Conservation (phyloP, 64 coral and sea anemone genomes). For the Dendrophyllia cribrosa region DNA sequence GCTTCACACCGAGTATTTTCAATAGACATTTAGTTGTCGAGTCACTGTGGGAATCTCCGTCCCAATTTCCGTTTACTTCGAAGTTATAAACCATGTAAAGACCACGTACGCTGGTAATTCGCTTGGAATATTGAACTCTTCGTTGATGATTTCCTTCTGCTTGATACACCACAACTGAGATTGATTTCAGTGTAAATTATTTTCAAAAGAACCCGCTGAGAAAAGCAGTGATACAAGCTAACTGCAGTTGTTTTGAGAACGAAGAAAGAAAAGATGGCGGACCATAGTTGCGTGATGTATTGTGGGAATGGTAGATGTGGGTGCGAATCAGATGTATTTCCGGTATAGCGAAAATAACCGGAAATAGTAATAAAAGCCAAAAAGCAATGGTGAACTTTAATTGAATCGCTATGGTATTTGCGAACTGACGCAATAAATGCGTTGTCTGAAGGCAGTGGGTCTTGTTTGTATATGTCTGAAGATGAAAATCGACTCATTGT, state of each 20-base stretch:
- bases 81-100: neutral
- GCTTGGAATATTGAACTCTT: neutral
- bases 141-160: neutral
- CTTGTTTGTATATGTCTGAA: neutral
- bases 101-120: neutral
- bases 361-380: slow-evolving; percentile 33
- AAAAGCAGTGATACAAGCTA: slow-evolving; percentile 62
- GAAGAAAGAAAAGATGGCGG: slow-evolving; percentile 73
- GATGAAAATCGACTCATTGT: too few relatives aligned
- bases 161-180: neutral
- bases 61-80: slow-evolving; percentile 32
- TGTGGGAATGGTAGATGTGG: slow-evolving; percentile 54
- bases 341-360: slow-evolving; percentile 55
- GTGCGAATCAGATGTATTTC: slow-evolving; percentile 64
- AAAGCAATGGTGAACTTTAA: neutral
- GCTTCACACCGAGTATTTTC: neutral
- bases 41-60: neutral
- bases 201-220: slow-evolving; percentile 60
- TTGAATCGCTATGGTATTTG: neutral
- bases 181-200: slow-evolving; percentile 21
- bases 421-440: neutral
- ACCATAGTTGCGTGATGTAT: slow-evolving; percentile 51
- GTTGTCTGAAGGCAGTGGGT: neutral
- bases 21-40: slow-evolving; percentile 18
- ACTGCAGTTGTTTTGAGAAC: slow-evolving; percentile 48